Evolutionary conservation across 2,113 vertebrate genomes (phyloP).

Genomic region (Triplophysa tibetana): DNA sequence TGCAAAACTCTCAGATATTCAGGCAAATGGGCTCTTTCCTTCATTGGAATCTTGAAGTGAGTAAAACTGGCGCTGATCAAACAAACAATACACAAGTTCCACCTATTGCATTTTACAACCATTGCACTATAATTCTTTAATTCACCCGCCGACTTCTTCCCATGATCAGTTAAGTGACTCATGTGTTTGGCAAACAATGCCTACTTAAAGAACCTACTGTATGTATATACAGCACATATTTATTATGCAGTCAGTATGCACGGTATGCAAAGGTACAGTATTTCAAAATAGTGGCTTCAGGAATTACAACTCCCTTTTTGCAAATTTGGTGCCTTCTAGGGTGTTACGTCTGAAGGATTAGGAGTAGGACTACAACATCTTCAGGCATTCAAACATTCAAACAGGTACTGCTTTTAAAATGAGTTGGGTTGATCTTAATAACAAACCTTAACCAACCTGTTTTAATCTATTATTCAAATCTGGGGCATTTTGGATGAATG

Average conservation of each 20-base stretch:
- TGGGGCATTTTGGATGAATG: neutral
- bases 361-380: too few relatives aligned
- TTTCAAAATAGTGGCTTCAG: neutral
- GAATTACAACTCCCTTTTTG: neutral
- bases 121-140: neutral
- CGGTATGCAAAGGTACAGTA: neutral
- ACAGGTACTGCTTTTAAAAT: neutral
- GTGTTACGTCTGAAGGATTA: neutral
- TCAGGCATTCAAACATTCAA: too few relatives aligned
- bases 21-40: conserved; percentile 17
- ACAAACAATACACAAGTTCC: conserved; percentile 2
- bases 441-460: too few relatives aligned
- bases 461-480: neutral
- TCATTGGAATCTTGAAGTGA: conserved; percentile 4
- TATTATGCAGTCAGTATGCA: neutral
- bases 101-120: conserved; percentile 1
- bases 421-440: neutral
- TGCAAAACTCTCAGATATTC: conserved; percentile 22
- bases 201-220: neutral
- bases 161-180: neutral
- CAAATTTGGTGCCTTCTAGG: neutral
- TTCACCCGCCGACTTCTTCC: conserved; percentile 13
- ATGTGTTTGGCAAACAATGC: neutral
- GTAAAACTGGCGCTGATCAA: neutral
- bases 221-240: neutral